Evolutionary conservation across 2,888 invertebrate genomes (phyloP).

Genomic region (Cryptocheilus praepositus): DNA sequence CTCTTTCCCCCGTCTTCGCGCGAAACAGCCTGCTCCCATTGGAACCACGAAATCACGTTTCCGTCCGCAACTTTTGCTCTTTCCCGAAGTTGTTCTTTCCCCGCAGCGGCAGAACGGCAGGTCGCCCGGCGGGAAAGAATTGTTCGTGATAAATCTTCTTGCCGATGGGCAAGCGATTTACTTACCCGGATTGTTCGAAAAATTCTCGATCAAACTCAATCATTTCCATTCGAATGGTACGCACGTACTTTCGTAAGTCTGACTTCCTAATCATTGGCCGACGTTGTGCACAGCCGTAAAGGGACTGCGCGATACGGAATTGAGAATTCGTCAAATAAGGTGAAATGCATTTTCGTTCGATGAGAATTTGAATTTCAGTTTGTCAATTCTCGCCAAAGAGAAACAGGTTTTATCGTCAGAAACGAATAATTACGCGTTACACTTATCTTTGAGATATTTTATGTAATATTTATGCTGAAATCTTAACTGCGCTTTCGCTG

Average conservation of each 20-base stretch:
- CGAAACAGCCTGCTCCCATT: slow-evolving; percentile 45
- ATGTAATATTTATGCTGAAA: no score
- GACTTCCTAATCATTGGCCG: slow-evolving; percentile 40
- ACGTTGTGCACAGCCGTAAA: slow-evolving; percentile 11
- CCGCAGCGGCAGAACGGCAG: slow-evolving; percentile 26
- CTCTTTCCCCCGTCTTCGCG: slow-evolving; percentile 15
- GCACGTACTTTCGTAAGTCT: slow-evolving; percentile 41
- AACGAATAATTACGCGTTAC: no score
- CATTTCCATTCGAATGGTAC: slow-evolving; percentile 50
- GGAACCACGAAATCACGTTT: slow-evolving; percentile 64
- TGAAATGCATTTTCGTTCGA: no score
- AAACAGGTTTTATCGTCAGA: no score
- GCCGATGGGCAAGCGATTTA: slow-evolving; percentile 56
- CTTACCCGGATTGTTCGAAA: slow-evolving; percentile 47
- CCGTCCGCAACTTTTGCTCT: slow-evolving; percentile 58
- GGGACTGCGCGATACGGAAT: no score
- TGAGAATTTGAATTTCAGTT: no score
- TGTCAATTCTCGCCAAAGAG: no score
- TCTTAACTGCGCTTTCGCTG: no score
- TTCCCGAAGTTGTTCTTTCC: slow-evolving; percentile 50
- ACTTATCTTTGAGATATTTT: no score
- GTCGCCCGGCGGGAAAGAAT: slow-evolving; percentile 37
- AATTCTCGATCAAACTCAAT: slow-evolving; percentile 59
- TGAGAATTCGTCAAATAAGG: no score
- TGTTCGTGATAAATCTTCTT: slow-evolving; percentile 58